phyloP scores from a whole-genome alignment of 1,140 invertebrate genomes.

The Marisa cornuarietis region DNA sequence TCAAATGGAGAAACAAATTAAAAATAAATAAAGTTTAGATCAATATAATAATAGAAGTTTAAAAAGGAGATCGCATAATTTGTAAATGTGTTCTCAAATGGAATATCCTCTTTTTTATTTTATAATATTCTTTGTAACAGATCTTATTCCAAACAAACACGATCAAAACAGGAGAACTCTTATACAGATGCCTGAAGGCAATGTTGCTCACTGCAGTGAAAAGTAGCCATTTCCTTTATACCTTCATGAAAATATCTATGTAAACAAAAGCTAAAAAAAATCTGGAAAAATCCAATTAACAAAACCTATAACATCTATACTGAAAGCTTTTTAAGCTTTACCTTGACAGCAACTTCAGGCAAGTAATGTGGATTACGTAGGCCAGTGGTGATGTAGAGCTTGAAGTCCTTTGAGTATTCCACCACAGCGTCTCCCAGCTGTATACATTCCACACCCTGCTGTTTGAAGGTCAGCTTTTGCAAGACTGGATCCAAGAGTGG shows the following conservation, averaged over 20 bases:
- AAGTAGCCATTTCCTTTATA: neutral
- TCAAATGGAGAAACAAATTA: neutral
- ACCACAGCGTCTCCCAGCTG: slow-evolving; percentile 64
- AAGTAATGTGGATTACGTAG: slow-evolving; percentile 61
- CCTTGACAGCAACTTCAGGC: slow-evolving; percentile 59
- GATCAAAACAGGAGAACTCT: neutral
- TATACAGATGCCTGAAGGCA: neutral
- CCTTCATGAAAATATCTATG: neutral
- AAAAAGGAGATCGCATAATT: too few relatives aligned
- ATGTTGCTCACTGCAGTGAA: neutral
- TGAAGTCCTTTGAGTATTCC: slow-evolving; percentile 64
- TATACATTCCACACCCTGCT: slow-evolving; percentile 66
- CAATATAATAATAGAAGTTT: too few relatives aligned
- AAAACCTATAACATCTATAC: neutral
- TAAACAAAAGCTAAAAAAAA: neutral
- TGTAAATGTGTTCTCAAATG: too few relatives aligned
- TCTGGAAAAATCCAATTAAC: too few relatives aligned
- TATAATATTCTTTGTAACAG: too few relatives aligned
- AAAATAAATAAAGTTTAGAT: neutral
- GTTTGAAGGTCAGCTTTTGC: slow-evolving; percentile 64
- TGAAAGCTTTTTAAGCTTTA: slow-evolving; percentile 6
- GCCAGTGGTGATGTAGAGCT: slow-evolving; percentile 60
- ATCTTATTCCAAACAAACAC: neutral
- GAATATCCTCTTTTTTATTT: too few relatives aligned
- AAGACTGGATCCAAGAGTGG: slow-evolving; percentile 65